phyloP scores from a whole-genome alignment of 2,888 invertebrate species.

The Plagiodera versicolora region DNA sequence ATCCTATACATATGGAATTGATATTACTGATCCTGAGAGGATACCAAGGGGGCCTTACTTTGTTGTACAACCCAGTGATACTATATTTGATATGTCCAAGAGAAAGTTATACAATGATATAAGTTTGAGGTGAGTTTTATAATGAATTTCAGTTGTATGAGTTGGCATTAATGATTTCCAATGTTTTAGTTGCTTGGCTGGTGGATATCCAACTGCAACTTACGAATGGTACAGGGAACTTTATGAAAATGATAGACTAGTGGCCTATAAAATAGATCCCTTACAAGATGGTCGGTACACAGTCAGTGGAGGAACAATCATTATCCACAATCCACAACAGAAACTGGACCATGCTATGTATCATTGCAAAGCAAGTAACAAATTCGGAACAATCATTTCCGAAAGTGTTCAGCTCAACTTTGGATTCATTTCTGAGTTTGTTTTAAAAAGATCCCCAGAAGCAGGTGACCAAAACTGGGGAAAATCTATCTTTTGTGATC shows the following conservation, averaged over 20 bases:
- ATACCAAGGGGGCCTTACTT: constrained; percentile 90
- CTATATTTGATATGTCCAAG: constrained; percentile 79
- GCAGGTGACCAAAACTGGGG: constrained; percentile 91
- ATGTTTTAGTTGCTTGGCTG: constrained; percentile 70
- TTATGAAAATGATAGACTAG: constrained; percentile 76
- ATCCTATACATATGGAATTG: constrained; percentile 83
- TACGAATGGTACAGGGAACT: constrained; percentile 91
- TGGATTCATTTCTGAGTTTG: constrained; percentile 89
- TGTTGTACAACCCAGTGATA: constrained; percentile 79
- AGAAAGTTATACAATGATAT: constrained; percentile 73
- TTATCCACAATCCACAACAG: constrained; percentile 82
- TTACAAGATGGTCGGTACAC: constrained; percentile 75
- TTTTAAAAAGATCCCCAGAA: constrained; percentile 81
- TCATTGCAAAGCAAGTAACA: constrained; percentile 89
- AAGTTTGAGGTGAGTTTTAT: constrained; percentile 60
- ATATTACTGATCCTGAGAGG: constrained; percentile 75
- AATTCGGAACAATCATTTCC: constrained; percentile 85
- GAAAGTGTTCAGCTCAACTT: constrained; percentile 86
- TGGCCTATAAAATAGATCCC: constrained; percentile 77
- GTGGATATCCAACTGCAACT: constrained; percentile 85
- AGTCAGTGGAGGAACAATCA: constrained; percentile 87
- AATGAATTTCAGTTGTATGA: too few relatives aligned
- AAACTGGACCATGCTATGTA: constrained; percentile 83
- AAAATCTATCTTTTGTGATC: constrained; percentile 88
- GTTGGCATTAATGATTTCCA: not conserved